Conservation (phyloP, 2,797 vertebrate genomes). For the Acestrorhynchus altus region DNA sequence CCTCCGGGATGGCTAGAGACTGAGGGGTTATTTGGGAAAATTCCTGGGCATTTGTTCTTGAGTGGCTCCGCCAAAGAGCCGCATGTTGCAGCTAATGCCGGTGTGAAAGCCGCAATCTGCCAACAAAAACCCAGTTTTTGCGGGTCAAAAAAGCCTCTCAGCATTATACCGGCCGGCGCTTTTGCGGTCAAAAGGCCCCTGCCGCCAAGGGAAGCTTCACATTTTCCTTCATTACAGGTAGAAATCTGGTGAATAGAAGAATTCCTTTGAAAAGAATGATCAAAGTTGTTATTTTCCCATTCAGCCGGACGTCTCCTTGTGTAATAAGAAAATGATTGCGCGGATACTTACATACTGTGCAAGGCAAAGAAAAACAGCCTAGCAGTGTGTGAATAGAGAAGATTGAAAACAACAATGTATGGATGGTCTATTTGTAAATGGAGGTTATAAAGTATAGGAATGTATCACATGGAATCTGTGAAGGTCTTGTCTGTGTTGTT, state of each 20-base stretch:
- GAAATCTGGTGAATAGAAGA: slow-evolving; percentile 66
- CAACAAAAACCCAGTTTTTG: slow-evolving; percentile 78
- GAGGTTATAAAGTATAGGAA: slow-evolving; percentile 7
- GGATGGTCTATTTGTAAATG: not conserved
- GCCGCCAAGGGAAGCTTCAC: slow-evolving; percentile 70
- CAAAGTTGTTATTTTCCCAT: slow-evolving; percentile 72
- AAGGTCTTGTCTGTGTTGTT: too few species aligned
- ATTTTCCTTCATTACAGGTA: slow-evolving; percentile 77
- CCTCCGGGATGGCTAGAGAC: slow-evolving; percentile 52
- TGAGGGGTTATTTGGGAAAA: slow-evolving; percentile 81
- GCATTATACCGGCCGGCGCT: slow-evolving; percentile 64
- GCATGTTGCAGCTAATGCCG: slow-evolving; percentile 77
- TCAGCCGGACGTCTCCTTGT: slow-evolving; percentile 59
- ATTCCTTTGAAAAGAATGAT: slow-evolving; percentile 71
- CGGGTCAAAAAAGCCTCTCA: slow-evolving; percentile 79
- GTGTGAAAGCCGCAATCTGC: slow-evolving; percentile 80
- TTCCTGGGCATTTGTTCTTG: slow-evolving; percentile 79
- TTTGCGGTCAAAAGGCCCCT: slow-evolving; percentile 61
- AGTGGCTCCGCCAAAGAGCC: slow-evolving; percentile 73
- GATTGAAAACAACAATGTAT: slow-evolving; percentile 16
- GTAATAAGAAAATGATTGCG: slow-evolving; percentile 61
- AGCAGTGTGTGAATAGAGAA: slow-evolving; percentile 16
- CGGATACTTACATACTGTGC: slow-evolving; percentile 17
- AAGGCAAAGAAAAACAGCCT: slow-evolving; percentile 7
- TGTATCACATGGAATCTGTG: not conserved